These are phyloP conservation scores for Frieseomelitta varia DNA, from an alignment of 1,140 invertebrate genomes.

Conservation along the genomic window DNA sequence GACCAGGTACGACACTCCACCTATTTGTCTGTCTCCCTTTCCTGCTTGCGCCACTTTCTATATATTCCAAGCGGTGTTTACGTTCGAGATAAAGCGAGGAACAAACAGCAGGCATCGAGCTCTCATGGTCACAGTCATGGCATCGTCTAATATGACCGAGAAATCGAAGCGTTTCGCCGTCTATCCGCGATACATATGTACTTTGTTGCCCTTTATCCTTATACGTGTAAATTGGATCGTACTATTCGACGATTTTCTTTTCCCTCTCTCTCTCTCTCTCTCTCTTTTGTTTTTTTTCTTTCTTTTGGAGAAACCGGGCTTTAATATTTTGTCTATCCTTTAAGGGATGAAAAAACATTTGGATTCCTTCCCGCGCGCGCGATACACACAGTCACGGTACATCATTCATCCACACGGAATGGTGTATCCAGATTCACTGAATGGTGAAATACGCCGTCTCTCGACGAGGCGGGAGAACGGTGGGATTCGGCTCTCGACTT, in stretches of 20 bases:
- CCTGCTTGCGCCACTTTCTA: slow-evolving; percentile 56
- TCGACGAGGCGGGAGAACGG: not conserved
- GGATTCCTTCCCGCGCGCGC: not conserved
- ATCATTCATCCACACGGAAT: not conserved
- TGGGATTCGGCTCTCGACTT: not conserved
- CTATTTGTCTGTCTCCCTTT: slow-evolving; percentile 41
- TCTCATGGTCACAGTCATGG: slow-evolving; percentile 74
- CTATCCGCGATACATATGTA: not conserved
- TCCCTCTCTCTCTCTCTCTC: not conserved
- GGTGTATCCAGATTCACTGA: not conserved
- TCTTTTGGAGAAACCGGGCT: not conserved
- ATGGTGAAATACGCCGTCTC: not conserved
- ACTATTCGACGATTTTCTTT: too few relatives aligned
- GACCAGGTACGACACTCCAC: slow-evolving; percentile 52
- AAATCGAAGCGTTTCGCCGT: slow-evolving; percentile 9
- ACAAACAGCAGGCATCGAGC: slow-evolving; percentile 77
- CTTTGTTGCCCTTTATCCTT: too few relatives aligned
- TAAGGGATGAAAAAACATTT: not conserved
- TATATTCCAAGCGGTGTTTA: slow-evolving; percentile 76
- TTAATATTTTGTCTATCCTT: not conserved
- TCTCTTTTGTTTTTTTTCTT: too few relatives aligned
- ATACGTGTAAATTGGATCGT: too few relatives aligned
- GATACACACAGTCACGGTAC: not conserved
- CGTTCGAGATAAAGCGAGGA: slow-evolving; percentile 78
- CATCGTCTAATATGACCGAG: slow-evolving; percentile 54